Conservation (phyloP, 2,888 invertebrate genomes). For the Cyaniris semiargus region DNA sequence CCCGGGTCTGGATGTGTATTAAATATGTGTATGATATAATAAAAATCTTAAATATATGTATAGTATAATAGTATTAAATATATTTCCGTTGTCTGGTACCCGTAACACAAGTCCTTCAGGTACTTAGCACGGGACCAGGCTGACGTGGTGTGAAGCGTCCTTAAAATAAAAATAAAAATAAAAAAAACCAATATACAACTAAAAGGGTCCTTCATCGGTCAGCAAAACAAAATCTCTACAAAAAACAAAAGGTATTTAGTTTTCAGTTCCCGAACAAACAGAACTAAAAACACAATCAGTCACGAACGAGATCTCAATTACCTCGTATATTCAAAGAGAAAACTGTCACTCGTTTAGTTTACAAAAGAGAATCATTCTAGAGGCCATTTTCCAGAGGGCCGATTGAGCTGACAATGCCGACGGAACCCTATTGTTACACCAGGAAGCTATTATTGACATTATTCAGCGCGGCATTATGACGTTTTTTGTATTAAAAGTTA, state of each 20-base stretch:
- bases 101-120: no score
- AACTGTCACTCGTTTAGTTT: slow-evolving; percentile 62
- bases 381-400: slow-evolving; percentile 70
- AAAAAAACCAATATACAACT: not conserved
- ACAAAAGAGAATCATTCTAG: slow-evolving; percentile 66
- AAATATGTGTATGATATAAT: no score
- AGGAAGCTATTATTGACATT: slow-evolving; percentile 77
- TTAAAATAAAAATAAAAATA: no score
- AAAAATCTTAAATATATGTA: no score
- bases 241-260: slow-evolving; percentile 9
- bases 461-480: slow-evolving; percentile 72
- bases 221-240: not conserved
- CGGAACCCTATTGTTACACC: slow-evolving; percentile 71
- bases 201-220: not conserved
- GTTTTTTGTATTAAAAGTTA: slow-evolving; percentile 41
- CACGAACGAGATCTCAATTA: slow-evolving; percentile 35
- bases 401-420: slow-evolving; percentile 71
- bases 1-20: no score
- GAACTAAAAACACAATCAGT: slow-evolving; percentile 31
- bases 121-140: no score
- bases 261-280: not conserved
- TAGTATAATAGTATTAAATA: no score
- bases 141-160: no score
- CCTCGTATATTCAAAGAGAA: slow-evolving; percentile 52
- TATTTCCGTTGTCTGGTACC: no score